phyloP scores from a whole-genome alignment of 2,888 invertebrate genomes.

The Thecophora atra region DNA sequence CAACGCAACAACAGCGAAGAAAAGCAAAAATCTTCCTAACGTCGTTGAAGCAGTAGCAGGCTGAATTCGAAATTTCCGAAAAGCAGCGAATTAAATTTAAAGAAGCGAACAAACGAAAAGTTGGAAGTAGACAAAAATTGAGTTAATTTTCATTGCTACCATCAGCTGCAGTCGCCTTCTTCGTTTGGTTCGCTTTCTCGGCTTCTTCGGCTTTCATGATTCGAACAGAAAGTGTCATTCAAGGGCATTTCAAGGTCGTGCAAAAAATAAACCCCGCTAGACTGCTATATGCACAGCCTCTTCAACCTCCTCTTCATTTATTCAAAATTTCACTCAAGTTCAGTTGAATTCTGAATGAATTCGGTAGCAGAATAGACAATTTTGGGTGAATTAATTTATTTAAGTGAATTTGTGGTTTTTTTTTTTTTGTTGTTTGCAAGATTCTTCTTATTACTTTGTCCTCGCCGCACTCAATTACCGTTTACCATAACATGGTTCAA shows the following conservation, averaged over 20 bases:
- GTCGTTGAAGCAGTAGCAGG: slow-evolving; percentile 6
- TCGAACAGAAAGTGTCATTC: slow-evolving; percentile 65
- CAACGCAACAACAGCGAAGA: slow-evolving; percentile 1
- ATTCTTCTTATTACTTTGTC: too few species aligned
- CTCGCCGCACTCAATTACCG: too few species aligned
- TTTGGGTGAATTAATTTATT: slow-evolving; percentile 2
- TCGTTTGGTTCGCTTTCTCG: slow-evolving; percentile 44
- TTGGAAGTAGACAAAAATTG: slow-evolving; percentile 48
- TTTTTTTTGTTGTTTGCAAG: too few species aligned
- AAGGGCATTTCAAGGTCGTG: slow-evolving; percentile 67
- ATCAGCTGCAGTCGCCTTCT: slow-evolving; percentile 49
- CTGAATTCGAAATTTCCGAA: slow-evolving; percentile 6
- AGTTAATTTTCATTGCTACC: slow-evolving; percentile 51
- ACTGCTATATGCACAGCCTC: slow-evolving; percentile 20
- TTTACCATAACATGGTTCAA: too few species aligned
- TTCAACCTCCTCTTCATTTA: slow-evolving; percentile 1
- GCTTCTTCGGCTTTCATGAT: slow-evolving; percentile 51
- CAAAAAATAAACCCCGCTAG: slow-evolving; percentile 37
- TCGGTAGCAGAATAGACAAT: slow-evolving; percentile 1
- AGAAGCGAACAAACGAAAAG: slow-evolving; percentile 39
- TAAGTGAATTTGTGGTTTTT: not conserved
- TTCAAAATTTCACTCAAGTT: slow-evolving; percentile 6
- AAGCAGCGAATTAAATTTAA: slow-evolving; percentile 26
- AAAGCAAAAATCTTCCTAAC: slow-evolving; percentile 20
- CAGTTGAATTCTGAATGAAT: not conserved